A percentile compares a stretch with the other conserved stretches of the same genome.
Conservation (phyloP, 2,797 vertebrate genomes). For the Sylvilagus floridanus region DNA sequence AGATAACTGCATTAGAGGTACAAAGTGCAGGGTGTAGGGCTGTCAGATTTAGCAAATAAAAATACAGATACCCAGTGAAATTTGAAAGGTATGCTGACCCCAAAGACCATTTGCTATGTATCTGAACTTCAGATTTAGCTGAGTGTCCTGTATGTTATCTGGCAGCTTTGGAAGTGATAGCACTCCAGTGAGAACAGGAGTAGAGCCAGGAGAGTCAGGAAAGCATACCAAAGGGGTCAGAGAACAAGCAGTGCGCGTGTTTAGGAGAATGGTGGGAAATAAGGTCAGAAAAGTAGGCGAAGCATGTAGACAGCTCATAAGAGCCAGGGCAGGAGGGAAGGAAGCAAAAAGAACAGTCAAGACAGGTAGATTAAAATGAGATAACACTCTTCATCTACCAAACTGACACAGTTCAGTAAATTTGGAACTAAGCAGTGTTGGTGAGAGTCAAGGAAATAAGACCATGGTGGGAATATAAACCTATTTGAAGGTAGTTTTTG, state of each 20-base stretch:
- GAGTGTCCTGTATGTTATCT: not conserved
- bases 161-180: not conserved
- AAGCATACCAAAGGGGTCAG: not conserved
- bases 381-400: not conserved
- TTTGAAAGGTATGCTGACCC: not conserved
- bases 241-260: not conserved
- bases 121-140: conserved; percentile 52
- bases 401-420: not conserved
- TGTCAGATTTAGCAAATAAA: conserved; percentile 28
- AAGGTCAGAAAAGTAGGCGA: conserved; percentile 19
- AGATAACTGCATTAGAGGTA: not conserved
- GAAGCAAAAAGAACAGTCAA: not conserved
- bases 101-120: not conserved
- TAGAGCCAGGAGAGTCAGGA: not conserved
- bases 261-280: conserved; percentile 17
- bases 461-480: not conserved
- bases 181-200: not conserved
- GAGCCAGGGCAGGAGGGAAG: not conserved
- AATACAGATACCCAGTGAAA: not conserved
- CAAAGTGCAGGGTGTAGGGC: not conserved
- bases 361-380: not conserved
- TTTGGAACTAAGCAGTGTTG: conserved; percentile 6
- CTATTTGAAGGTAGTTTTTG: conserved; percentile 8
- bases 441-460: conserved; percentile 2
- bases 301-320: not conserved